Conservation (phyloP, 2,113 vertebrate genomes). For the Telmatochromis sp. region DNA sequence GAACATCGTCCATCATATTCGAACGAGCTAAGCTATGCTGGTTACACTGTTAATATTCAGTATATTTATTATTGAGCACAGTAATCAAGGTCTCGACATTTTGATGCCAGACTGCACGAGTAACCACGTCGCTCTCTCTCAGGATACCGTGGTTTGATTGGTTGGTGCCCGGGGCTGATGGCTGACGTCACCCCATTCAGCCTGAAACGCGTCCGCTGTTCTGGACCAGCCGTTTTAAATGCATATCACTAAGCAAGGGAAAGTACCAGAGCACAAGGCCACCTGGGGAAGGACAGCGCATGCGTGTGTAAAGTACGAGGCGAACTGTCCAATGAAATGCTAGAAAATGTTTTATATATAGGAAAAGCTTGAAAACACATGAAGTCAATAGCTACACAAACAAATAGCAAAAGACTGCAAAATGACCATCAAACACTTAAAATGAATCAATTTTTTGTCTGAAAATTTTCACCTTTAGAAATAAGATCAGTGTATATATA, state of each 20-base stretch:
- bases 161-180: not conserved
- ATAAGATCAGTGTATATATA: not conserved
- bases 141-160: not conserved
- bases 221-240: not conserved
- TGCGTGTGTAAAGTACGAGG: not conserved
- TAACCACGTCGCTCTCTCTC: not conserved
- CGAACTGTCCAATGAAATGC: not conserved
- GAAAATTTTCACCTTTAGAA: not conserved
- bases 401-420: not conserved
- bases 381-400: not conserved
- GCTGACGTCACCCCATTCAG: not conserved
- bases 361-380: not conserved
- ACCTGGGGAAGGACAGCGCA: not conserved
- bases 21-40: rapidly evolving
- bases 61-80: rapidly evolving
- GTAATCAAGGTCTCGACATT: not conserved
- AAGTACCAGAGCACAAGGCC: not conserved
- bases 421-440: not conserved
- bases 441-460: rapidly evolving
- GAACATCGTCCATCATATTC: rapidly evolving
- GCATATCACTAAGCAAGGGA: not conserved
- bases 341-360: not conserved
- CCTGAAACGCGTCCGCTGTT: not conserved
- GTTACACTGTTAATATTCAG: rapidly evolving
- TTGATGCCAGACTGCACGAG: not conserved